phyloP scores from a whole-genome alignment of 2,797 vertebrate genomes.

The Eidolon dupreanum region DNA sequence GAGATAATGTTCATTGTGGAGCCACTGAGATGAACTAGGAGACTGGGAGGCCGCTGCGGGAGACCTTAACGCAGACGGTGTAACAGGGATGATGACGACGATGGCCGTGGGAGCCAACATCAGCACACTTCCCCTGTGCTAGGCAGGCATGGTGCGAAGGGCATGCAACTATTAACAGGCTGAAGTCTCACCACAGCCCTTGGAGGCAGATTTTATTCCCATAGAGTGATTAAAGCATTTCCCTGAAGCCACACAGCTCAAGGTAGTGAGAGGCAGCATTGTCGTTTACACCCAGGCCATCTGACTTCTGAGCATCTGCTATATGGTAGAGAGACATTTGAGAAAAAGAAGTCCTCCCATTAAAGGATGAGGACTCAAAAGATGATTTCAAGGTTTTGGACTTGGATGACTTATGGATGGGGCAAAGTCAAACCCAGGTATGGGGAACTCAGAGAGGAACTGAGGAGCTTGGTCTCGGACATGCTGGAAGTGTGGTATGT shows the following conservation, averaged over 20 bases:
- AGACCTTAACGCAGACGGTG: background rate
- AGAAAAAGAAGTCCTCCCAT: background rate
- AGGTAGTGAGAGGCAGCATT: background rate
- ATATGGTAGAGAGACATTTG: background rate
- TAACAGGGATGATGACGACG: background rate
- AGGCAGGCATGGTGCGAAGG: background rate
- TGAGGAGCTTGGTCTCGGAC: background rate
- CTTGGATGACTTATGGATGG: background rate
- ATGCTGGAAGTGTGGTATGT: background rate
- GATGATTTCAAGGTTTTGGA: background rate
- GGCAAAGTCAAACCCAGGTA: background rate
- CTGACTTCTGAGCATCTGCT: background rate
- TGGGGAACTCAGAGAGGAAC: background rate
- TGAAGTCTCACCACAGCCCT: background rate
- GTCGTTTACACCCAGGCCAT: background rate
- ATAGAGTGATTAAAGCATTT: background rate
- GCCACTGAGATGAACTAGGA: background rate
- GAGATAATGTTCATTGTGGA: background rate
- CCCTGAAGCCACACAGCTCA: background rate
- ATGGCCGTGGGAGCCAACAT: fast-evolving
- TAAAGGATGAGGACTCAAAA: background rate
- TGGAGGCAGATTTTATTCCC: background rate
- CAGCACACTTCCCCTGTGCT: background rate
- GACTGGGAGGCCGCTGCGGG: background rate
- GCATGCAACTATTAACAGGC: background rate